Percentiles rank a stretch among this genome's conserved stretches.
Conservation (phyloP, 2,797 vertebrate genomes). For the Hemibagrus guttatus region DNA sequence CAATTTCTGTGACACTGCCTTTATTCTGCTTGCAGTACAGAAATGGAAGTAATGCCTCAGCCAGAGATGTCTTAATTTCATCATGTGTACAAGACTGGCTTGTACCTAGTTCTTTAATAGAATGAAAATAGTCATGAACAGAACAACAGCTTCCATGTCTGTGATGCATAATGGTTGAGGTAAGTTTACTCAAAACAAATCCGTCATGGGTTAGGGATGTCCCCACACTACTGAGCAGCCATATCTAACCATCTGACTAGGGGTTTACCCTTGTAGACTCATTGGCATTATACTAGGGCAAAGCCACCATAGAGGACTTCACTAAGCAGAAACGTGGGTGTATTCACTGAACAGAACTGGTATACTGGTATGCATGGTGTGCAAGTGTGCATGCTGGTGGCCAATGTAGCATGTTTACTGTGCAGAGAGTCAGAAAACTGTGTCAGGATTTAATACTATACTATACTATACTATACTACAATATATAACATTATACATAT, state of each 20-base stretch:
- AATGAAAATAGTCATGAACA: not conserved
- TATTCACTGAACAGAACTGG: too few species aligned
- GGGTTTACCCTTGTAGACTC: constrained; percentile 44
- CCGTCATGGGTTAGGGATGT: constrained; percentile 48
- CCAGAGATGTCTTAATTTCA: constrained; percentile 22
- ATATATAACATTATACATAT: not conserved
- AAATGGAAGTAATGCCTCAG: constrained; percentile 18
- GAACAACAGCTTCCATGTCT: constrained; percentile 2
- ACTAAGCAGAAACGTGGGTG: constrained; percentile 25
- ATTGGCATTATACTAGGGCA: constrained; percentile 37
- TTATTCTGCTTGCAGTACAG: not conserved
- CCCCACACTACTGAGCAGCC: constrained; percentile 38
- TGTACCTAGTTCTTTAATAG: constrained; percentile 11
- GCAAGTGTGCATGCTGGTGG: not conserved
- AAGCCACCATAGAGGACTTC: constrained; percentile 37
- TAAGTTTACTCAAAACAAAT: constrained; percentile 30
- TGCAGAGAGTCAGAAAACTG: constrained; percentile 17
- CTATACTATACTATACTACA: constrained; percentile 6
- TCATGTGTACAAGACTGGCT: not conserved
- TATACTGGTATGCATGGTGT: not conserved
- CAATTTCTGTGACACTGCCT: constrained; percentile 32
- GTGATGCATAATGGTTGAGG: not conserved
- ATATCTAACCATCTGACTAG: constrained; percentile 51
- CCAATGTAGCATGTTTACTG: constrained; percentile 13
- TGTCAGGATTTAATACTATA: not conserved